Evolutionary conservation across 2,797 vertebrate species (phyloP).

Genomic region (Novumbra hubbsi): DNA sequence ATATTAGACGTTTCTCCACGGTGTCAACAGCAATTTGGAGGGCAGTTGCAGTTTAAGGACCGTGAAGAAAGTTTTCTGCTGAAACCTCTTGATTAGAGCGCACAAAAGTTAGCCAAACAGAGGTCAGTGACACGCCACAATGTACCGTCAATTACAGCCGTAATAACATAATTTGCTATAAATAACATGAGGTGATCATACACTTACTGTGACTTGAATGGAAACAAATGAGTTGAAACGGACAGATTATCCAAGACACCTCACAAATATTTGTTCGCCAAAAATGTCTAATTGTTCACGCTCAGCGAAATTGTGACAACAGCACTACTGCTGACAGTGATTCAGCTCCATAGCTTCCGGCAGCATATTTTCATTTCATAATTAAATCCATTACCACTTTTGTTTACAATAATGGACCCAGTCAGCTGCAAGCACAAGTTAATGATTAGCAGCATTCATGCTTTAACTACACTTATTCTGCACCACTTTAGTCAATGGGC

Average conservation of each 20-base stretch:
- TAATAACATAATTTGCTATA: background rate
- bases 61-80: slow-evolving; percentile 42
- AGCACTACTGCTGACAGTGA: background rate
- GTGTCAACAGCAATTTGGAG: slow-evolving; percentile 93
- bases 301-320: background rate
- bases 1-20: slow-evolving; percentile 91
- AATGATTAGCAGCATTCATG: background rate
- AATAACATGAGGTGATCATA: background rate
- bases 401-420: background rate
- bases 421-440: background rate
- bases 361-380: background rate
- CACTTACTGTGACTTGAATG: background rate
- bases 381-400: background rate
- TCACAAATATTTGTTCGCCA: background rate
- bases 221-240: background rate
- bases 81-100: slow-evolving; percentile 8
- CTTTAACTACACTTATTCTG: background rate
- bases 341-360: background rate
- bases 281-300: background rate
- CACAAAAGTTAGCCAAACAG: background rate
- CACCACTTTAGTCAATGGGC: slow-evolving; percentile 10
- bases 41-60: slow-evolving; percentile 67
- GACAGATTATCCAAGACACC: background rate
- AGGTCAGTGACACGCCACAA: background rate
- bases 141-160: background rate